Evolutionary conservation across 2,797 vertebrate genomes (phyloP).

Genomic region (Lepus townsendii): DNA sequence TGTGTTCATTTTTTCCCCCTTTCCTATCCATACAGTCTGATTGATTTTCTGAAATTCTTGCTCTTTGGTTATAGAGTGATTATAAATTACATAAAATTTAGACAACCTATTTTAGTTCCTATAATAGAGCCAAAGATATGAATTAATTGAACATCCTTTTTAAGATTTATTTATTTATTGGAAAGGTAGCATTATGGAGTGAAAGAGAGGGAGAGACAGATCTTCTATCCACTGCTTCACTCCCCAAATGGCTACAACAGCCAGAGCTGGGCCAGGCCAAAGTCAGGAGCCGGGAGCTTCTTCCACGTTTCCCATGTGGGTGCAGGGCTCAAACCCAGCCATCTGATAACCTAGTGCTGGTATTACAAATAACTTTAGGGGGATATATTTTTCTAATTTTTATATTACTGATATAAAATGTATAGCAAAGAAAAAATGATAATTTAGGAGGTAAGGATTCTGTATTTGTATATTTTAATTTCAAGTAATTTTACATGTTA

Average conservation of each 20-base stretch:
- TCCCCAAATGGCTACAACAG: too few relatives aligned
- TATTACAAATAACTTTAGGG: slow-evolving; percentile 36
- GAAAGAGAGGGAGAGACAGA: too few relatives aligned
- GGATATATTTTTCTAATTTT: slow-evolving; percentile 16
- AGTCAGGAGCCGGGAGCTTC: too few relatives aligned
- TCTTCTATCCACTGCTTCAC: too few relatives aligned
- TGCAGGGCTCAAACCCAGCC: not conserved
- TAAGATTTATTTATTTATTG: too few relatives aligned
- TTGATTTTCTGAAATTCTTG: slow-evolving; percentile 36
- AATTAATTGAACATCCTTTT: not conserved
- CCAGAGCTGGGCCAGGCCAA: too few relatives aligned
- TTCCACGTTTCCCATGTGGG: too few relatives aligned
- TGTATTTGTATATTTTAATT: slow-evolving; percentile 44
- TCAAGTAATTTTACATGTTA: slow-evolving; percentile 60
- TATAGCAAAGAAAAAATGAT: slow-evolving; percentile 25
- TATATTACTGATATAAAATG: slow-evolving; percentile 44
- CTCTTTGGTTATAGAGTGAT: not conserved
- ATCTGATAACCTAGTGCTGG: not conserved
- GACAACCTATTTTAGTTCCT: slow-evolving; percentile 13
- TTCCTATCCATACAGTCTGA: not conserved
- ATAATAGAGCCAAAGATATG: not conserved
- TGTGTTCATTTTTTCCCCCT: not conserved
- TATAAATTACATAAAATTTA: slow-evolving; percentile 44
- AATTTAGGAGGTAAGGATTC: slow-evolving; percentile 13
- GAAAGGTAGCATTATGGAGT: too few relatives aligned